phyloP scores from a whole-genome alignment of 2,888 invertebrate species.

The Trachelus iudaicus region DNA sequence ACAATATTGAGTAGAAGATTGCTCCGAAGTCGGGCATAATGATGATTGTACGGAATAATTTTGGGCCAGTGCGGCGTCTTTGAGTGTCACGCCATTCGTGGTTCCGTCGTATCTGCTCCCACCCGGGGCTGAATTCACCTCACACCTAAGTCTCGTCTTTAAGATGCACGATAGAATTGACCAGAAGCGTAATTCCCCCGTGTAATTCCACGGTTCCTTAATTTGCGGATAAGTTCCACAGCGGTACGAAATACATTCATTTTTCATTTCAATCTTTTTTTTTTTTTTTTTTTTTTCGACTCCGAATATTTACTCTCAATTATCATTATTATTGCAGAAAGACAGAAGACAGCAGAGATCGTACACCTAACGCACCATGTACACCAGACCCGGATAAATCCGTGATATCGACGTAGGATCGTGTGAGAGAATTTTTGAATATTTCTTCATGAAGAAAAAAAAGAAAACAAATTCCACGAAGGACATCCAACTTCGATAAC shows the following conservation, averaged over 20 bases:
- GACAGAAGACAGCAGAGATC: background rate
- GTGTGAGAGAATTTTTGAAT: background rate
- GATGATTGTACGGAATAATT: constrained; percentile 60
- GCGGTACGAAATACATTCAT: background rate
- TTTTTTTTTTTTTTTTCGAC: background rate
- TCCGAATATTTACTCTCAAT: background rate
- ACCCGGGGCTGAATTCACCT: background rate
- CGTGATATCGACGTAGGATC: background rate
- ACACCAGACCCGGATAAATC: background rate
- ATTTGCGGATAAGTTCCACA: constrained; percentile 27
- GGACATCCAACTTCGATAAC: background rate
- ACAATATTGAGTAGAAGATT: constrained; percentile 60
- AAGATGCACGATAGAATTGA: constrained; percentile 10
- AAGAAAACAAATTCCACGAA: background rate
- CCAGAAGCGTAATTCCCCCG: constrained; percentile 5
- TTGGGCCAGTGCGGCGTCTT: constrained; percentile 57
- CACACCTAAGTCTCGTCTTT: constrained; percentile 2
- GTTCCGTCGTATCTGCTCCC: constrained; percentile 8
- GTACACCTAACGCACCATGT: background rate
- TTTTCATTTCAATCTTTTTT: background rate
- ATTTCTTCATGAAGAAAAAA: background rate
- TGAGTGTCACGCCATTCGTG: constrained; percentile 57
- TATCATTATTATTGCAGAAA: background rate
- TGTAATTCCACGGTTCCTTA: background rate
- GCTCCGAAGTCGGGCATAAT: constrained; percentile 51